These are phyloP conservation scores for Echiichthys vipera DNA, from an alignment of 2,797 vertebrate genomes.

Conservation along the genomic window DNA sequence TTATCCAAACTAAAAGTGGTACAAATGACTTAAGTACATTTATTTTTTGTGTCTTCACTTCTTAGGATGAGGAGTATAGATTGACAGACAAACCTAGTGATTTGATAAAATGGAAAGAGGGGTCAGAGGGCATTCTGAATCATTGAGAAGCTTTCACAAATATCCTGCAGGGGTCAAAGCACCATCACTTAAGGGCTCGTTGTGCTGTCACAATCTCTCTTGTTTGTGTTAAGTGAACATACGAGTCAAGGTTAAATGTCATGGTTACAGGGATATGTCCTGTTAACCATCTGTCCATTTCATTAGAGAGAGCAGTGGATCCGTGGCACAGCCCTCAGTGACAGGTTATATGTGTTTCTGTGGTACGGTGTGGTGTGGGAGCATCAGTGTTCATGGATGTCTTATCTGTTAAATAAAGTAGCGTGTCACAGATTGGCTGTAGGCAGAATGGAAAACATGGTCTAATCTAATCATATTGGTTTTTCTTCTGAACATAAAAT, in stretches of 20 bases:
- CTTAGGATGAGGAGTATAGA: neutral
- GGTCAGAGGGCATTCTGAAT: conserved; percentile 19
- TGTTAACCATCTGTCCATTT: conserved; percentile 40
- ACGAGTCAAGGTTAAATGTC: conserved; percentile 38
- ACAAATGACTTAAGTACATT: neutral
- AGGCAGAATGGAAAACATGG: conserved; percentile 26
- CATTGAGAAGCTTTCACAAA: neutral
- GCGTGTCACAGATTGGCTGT: conserved; percentile 8
- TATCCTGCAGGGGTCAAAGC: conserved; percentile 32
- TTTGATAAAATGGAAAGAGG: conserved; percentile 17
- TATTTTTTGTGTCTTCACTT: neutral
- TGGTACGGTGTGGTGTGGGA: neutral
- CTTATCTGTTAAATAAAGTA: conserved; percentile 36
- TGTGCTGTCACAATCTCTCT: conserved; percentile 6
- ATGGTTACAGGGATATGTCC: conserved; percentile 20
- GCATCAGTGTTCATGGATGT: neutral
- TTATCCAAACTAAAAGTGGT: neutral
- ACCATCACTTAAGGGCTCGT: neutral
- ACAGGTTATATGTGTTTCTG: neutral
- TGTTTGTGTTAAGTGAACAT: conserved; percentile 17
- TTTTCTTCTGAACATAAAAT: conserved; percentile 11
- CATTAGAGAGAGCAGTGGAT: conserved; percentile 23
- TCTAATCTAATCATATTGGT: conserved; percentile 32
- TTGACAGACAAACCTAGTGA: neutral
- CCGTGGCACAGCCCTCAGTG: neutral